Evolutionary conservation across 2,888 invertebrate genomes (phyloP), one percentile per base, ranked within the genome.

Genomic region (Heliconius hortense): DNA sequence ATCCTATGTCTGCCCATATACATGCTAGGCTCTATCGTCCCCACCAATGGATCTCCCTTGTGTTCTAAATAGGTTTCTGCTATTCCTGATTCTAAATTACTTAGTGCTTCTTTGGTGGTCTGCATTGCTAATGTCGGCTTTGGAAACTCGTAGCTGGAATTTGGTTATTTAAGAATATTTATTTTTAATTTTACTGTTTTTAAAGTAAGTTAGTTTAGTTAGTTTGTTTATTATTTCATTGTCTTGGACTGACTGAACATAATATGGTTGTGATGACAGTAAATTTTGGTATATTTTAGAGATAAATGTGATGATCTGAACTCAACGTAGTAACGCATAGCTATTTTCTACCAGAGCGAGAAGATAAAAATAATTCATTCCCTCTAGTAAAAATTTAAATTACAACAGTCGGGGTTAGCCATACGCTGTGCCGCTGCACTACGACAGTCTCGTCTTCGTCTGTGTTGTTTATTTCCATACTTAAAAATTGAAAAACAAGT

Each of bases 21-120:
- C 98, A 99, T 98, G 79, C 98, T 98, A 10, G 98, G 98, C 89
- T 99, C 99, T 79, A 99, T 98, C 10, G 97, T 97, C n/a, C 98
- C 98, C 35, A 99, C 98, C 18, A 99, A 94, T 0, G 98, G 98
- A 91, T 98, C 98, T 66, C 98, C 97, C 86, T 98, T 98, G 85
- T 97, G 97, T 88, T 99, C 98, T 71, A 97, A 93, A 86, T 97
- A 97, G 3, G 96, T 96, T 83, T 98, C 97, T 21, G 97, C 95
- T 76, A 98, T 95, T 10, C 94, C 94, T 4, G 92, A 91, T 82
- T 96, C 96, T 59, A 96, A 89, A 7, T 91, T 89, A 76, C 93
- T 94, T 8, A 97, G 91, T 8, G 96, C 95, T 8, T 95, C 95
- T 84, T 95, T 96, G 2, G 96, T 95, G 0, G 95, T 95, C 86